phyloP scores from a whole-genome alignment of 2,888 invertebrate genomes.

The Macrophya alboannulata region DNA sequence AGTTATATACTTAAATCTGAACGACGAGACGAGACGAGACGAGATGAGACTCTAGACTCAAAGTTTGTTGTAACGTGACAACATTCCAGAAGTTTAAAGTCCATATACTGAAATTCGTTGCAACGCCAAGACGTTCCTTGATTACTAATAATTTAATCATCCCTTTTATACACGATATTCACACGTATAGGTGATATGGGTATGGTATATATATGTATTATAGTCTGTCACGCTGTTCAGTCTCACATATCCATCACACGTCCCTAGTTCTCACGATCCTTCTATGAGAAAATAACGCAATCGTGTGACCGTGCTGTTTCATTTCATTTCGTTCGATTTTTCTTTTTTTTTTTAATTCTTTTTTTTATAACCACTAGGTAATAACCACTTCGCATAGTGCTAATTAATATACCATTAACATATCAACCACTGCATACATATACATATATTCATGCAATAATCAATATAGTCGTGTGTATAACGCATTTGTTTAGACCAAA shows the following conservation, averaged over 20 bases:
- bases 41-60: background rate
- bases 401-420: background rate
- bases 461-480: background rate
- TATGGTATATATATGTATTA: background rate
- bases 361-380: background rate
- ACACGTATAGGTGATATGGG: background rate
- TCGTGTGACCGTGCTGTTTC: slow-evolving; percentile 11
- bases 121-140: background rate
- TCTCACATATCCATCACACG: slow-evolving; percentile 37
- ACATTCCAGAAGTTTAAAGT: background rate
- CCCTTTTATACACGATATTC: background rate
- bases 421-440: background rate
- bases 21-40: background rate
- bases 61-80: background rate
- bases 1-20: slow-evolving; percentile 24
- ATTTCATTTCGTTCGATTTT: background rate
- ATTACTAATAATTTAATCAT: slow-evolving; percentile 22
- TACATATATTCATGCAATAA: background rate
- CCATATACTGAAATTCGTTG: background rate
- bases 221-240: background rate
- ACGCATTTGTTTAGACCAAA: background rate
- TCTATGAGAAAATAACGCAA: slow-evolving; percentile 46
- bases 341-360: background rate
- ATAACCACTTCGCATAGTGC: background rate
- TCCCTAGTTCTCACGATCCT: slow-evolving; percentile 46